Percentiles rank a stretch among this genome's conserved stretches.
These are phyloP conservation scores for Drosophila bocqueti DNA, from an alignment of 1,140 invertebrate genomes.

Conservation along the genomic window DNA sequence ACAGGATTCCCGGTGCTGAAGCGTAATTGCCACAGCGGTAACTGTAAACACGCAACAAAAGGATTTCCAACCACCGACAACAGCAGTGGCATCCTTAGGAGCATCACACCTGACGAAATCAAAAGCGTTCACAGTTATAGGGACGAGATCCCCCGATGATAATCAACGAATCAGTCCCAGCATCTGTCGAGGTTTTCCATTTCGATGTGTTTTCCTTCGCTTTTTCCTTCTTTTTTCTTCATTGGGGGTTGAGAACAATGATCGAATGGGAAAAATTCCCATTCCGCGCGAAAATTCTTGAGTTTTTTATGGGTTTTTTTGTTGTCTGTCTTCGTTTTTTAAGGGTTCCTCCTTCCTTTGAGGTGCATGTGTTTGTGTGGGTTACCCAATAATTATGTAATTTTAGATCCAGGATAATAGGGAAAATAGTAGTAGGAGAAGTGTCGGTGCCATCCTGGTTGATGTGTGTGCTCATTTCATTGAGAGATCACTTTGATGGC, in stretches of 20 bases:
- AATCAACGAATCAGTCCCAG: slow-evolving; percentile 68
- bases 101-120: slow-evolving; percentile 76
- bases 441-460: slow-evolving; percentile 53
- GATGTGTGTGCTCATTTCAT: slow-evolving; percentile 42
- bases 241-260: slow-evolving; percentile 54
- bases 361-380: slow-evolving; percentile 8
- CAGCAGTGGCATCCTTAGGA: slow-evolving; percentile 48
- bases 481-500: slow-evolving; percentile 49
- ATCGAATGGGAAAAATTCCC: slow-evolving; percentile 55
- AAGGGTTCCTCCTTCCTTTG: slow-evolving; percentile 44
- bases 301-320: slow-evolving; percentile 70
- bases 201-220: slow-evolving; percentile 44
- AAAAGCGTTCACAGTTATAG: slow-evolving; percentile 78
- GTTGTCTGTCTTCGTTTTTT: slow-evolving; percentile 33
- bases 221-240: slow-evolving; percentile 29
- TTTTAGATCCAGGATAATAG: slow-evolving; percentile 65
- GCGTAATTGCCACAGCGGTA: slow-evolving; percentile 63
- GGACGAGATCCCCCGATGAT: slow-evolving; percentile 50
- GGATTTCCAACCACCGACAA: slow-evolving; percentile 70
- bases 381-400: slow-evolving; percentile 76
- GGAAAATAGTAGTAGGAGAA: slow-evolving; percentile 45
- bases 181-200: slow-evolving; percentile 73
- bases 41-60: slow-evolving; percentile 79
- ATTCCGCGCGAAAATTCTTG: slow-evolving; percentile 81
- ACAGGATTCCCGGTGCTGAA: slow-evolving; percentile 11